Evolutionary conservation across 1,140 invertebrate genomes (phyloP).

Genomic region (Drosophila grimshawi): DNA sequence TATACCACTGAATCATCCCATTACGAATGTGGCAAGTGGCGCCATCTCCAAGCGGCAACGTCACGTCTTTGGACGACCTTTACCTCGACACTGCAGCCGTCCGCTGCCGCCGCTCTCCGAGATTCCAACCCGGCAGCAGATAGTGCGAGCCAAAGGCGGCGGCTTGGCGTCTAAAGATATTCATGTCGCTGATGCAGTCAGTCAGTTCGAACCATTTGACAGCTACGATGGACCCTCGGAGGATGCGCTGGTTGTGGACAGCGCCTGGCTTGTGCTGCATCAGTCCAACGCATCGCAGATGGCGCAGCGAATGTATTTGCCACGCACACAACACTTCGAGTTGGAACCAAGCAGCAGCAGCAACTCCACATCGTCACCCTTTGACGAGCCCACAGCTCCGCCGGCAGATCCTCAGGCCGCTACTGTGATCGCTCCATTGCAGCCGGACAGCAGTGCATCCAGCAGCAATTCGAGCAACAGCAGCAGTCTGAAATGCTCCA

Average conservation of each 20-base stretch:
- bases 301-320: conserved; percentile 26
- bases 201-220: conserved; percentile 58
- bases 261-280: conserved; percentile 37
- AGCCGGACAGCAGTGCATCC: conserved; percentile 27
- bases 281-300: conserved; percentile 36
- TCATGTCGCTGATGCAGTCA: conserved; percentile 17
- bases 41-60: conserved; percentile 58
- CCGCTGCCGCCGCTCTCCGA: conserved; percentile 49
- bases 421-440: conserved; percentile 8
- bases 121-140: conserved; percentile 14
- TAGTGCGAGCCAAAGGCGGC: conserved; percentile 41
- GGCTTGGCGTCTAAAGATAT: conserved; percentile 2
- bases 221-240: conserved; percentile 66
- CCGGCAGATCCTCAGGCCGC: neutral
- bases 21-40: conserved; percentile 49
- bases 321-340: conserved; percentile 17
- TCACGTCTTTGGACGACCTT: neutral
- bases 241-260: conserved; percentile 48
- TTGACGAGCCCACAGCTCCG: conserved; percentile 15
- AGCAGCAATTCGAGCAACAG: conserved; percentile 34
- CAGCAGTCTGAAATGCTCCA: conserved; percentile 24
- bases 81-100: conserved; percentile 29
- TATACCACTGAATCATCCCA: conserved; percentile 50
- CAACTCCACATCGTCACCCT: neutral
- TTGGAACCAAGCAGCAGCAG: conserved; percentile 12